A percentile compares a stretch with the other conserved stretches of the same genome.
These are phyloP conservation scores for Eueremaeus valkanovi DNA, from an alignment of 2,888 invertebrate genomes.

Conservation along the genomic window DNA sequence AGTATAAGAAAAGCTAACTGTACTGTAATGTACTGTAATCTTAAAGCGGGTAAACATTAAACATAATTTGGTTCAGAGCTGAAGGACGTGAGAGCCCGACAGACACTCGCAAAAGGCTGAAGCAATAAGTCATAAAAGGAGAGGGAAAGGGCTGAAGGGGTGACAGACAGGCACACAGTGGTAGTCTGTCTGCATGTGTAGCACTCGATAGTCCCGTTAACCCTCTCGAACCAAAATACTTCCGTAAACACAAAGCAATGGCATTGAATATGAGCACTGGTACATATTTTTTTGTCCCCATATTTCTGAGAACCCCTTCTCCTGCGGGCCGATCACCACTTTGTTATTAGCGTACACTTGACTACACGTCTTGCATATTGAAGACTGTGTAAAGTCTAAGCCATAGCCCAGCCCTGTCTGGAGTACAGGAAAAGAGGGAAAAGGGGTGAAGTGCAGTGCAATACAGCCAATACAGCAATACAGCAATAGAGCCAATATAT, in stretches of 20 bases:
- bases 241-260: background rate
- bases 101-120: background rate
- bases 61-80: background rate
- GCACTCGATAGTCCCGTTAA: conserved; percentile 7
- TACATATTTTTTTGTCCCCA: conserved; percentile 12
- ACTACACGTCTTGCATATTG: background rate
- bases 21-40: too few species aligned
- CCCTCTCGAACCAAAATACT: conserved; percentile 8
- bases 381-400: background rate
- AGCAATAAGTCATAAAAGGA: conserved; percentile 1
- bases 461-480: background rate
- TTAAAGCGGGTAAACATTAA: background rate
- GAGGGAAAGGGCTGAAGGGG: background rate
- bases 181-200: background rate
- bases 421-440: conserved; percentile 12
- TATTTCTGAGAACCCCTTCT: background rate
- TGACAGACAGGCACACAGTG: background rate
- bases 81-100: background rate
- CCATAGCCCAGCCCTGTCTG: conserved; percentile 13
- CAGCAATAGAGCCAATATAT: background rate
- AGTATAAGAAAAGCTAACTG: too few species aligned
- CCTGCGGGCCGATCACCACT: background rate
- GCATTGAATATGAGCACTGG: background rate
- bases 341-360: background rate
- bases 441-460: conserved; percentile 12